phyloP scores from a whole-genome alignment of 2,113 vertebrate genomes.

The Mesembrinibis cayennensis region DNA sequence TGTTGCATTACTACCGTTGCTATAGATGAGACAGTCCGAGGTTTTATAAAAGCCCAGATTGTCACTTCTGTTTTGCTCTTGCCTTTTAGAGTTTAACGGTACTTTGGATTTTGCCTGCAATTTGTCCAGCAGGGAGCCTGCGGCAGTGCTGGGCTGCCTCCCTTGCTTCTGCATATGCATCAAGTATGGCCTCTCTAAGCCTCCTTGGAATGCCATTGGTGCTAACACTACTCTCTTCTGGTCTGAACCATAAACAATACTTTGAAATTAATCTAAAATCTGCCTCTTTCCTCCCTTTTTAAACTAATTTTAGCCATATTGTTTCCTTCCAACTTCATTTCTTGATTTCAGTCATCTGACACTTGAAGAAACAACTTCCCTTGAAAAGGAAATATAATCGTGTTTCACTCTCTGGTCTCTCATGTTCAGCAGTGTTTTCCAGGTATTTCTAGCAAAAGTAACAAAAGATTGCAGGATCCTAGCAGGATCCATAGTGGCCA shows the following conservation, averaged over 20 bases:
- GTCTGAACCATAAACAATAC: not conserved
- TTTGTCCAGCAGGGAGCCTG: not conserved
- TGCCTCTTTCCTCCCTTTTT: not conserved
- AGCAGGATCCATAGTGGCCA: not conserved
- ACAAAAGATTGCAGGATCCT: not conserved
- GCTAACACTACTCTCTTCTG: not conserved
- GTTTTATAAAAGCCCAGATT: not conserved
- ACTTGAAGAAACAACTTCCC: not conserved
- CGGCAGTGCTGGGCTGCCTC: not conserved
- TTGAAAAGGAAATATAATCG: not conserved
- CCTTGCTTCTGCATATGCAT: not conserved
- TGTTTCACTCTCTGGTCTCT: not conserved
- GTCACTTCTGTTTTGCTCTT: not conserved
- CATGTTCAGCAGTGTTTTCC: not conserved
- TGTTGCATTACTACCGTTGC: not conserved
- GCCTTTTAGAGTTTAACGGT: not conserved
- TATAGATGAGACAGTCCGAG: not conserved
- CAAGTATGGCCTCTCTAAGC: fast-evolving
- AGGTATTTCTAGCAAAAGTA: not conserved
- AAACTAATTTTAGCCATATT: not conserved
- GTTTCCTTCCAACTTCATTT: not conserved
- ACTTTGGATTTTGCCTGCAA: not conserved
- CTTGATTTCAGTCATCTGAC: not conserved
- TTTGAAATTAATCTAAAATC: not conserved
- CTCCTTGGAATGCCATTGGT: not conserved